These are phyloP conservation scores for Isoperla grammatica DNA, from an alignment of 2,888 invertebrate genomes.

Conservation along the genomic window DNA sequence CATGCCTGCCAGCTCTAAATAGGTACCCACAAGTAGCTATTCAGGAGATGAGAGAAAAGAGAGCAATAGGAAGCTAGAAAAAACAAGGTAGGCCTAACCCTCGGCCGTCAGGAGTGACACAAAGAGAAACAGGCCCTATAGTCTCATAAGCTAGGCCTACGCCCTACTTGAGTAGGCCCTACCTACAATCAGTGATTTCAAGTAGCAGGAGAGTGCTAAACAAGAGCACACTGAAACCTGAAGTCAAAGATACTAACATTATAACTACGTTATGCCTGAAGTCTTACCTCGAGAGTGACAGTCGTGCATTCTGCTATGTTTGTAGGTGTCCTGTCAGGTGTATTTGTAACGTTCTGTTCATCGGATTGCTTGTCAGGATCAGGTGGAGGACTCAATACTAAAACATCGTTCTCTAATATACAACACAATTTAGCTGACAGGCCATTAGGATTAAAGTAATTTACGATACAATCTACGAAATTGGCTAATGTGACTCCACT, in stretches of 20 bases:
- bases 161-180: not conserved
- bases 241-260: too few species aligned
- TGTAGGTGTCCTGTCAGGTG: not conserved
- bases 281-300: not conserved
- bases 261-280: not conserved
- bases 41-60: too few species aligned
- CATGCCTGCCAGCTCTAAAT: too few species aligned
- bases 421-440: slow-evolving; percentile 18
- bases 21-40: too few species aligned
- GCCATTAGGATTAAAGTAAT: slow-evolving; percentile 22
- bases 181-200: not conserved
- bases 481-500: slow-evolving; percentile 19
- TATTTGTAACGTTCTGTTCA: too few species aligned
- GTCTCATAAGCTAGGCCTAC: too few species aligned
- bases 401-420: slow-evolving; percentile 20
- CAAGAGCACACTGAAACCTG: slow-evolving; percentile 16
- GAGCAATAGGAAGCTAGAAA: too few species aligned
- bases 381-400: slow-evolving; percentile 22
- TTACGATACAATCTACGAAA: slow-evolving; percentile 27
- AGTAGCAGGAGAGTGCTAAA: too few species aligned
- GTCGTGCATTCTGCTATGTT: not conserved
- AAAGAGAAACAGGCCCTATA: too few species aligned
- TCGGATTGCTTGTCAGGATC: not conserved
- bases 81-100: too few species aligned
- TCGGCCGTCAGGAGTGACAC: too few species aligned